Evolutionary conservation across 2,113 vertebrate genomes (phyloP).

Genomic region (Ptychochromis oligacanthus): DNA sequence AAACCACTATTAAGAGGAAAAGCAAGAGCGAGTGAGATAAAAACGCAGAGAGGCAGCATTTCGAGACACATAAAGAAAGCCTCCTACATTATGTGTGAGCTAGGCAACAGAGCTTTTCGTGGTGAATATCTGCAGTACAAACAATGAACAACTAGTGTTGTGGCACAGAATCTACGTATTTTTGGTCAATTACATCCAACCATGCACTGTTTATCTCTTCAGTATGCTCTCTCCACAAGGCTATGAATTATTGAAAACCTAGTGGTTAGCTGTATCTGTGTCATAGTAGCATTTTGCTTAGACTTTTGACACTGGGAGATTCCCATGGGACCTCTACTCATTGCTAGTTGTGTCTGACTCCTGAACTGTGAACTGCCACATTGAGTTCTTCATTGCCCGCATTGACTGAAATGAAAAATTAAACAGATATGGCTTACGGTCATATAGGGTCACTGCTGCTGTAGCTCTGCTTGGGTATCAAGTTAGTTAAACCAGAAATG

Average conservation of each 20-base stretch:
- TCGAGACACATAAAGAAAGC: slow-evolving; percentile 32
- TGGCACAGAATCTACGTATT: slow-evolving; percentile 31
- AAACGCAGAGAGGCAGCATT: slow-evolving; percentile 17
- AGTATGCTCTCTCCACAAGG: slow-evolving; percentile 20
- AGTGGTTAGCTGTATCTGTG: slow-evolving; percentile 11
- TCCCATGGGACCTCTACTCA: slow-evolving; percentile 40
- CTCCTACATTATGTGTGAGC: slow-evolving; percentile 41
- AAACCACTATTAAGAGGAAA: slow-evolving; percentile 58
- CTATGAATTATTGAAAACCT: slow-evolving; percentile 49
- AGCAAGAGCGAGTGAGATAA: slow-evolving; percentile 7
- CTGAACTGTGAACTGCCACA: slow-evolving; percentile 12
- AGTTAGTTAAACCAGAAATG: not conserved
- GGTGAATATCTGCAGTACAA: slow-evolving; percentile 19
- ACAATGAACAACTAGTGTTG: not conserved
- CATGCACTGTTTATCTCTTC: slow-evolving; percentile 10
- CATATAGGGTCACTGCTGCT: not conserved
- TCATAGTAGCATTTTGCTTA: slow-evolving; percentile 28
- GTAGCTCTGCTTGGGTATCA: not conserved
- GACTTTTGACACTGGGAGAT: slow-evolving; percentile 33
- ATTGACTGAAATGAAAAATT: slow-evolving; percentile 15
- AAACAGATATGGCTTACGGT: not conserved
- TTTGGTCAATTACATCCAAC: slow-evolving; percentile 30
- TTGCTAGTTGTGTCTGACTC: slow-evolving; percentile 19
- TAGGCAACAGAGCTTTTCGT: slow-evolving; percentile 7
- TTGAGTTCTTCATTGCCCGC: slow-evolving; percentile 34